A percentile compares a stretch with the other conserved stretches of the same genome.
Conservation (phyloP, 2,888 invertebrate species). For the Pyrocoelia pectoralis region DNA sequence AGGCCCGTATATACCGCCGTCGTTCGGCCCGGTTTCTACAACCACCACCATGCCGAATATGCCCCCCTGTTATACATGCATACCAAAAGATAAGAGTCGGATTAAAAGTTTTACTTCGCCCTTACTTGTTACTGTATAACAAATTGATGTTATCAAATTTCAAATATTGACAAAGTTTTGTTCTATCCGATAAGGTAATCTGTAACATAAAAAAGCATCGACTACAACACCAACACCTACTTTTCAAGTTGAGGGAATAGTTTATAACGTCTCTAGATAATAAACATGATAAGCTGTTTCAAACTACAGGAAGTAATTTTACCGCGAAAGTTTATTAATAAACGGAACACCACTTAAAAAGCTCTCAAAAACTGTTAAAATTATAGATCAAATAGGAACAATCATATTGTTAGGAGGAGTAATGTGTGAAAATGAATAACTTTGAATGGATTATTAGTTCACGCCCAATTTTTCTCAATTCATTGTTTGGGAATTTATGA, state of each 20-base stretch:
- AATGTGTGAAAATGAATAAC: too few relatives aligned
- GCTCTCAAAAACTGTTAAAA: too few relatives aligned
- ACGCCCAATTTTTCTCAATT: too few relatives aligned
- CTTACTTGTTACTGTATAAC: slow-evolving; percentile 16
- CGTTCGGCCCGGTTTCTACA: slow-evolving; percentile 38
- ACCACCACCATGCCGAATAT: slow-evolving; percentile 38
- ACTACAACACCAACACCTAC: neutral
- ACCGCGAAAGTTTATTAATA: too few relatives aligned
- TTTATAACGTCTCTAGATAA: slow-evolving; percentile 7
- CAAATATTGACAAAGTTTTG: slow-evolving; percentile 26
- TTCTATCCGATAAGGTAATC: slow-evolving; percentile 8
- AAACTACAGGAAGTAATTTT: too few relatives aligned
- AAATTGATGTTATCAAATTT: slow-evolving; percentile 26
- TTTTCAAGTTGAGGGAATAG: neutral
- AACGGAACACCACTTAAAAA: too few relatives aligned
- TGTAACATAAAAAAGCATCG: neutral
- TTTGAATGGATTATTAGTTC: too few relatives aligned
- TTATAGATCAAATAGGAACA: too few relatives aligned
- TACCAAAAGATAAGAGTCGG: slow-evolving; percentile 26
- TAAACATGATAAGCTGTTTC: neutral
- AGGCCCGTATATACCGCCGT: slow-evolving; percentile 49
- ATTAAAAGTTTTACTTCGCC: slow-evolving; percentile 34
- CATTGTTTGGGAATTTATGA: too few relatives aligned
- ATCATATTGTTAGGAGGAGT: too few relatives aligned
- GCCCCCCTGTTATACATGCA: slow-evolving; percentile 31